Evolutionary conservation across 37 sponge, comb jelly and placozoan genomes (phyloP), one percentile per base, ranked within the genome.

Genomic region (Haliclona indistincta): DNA sequence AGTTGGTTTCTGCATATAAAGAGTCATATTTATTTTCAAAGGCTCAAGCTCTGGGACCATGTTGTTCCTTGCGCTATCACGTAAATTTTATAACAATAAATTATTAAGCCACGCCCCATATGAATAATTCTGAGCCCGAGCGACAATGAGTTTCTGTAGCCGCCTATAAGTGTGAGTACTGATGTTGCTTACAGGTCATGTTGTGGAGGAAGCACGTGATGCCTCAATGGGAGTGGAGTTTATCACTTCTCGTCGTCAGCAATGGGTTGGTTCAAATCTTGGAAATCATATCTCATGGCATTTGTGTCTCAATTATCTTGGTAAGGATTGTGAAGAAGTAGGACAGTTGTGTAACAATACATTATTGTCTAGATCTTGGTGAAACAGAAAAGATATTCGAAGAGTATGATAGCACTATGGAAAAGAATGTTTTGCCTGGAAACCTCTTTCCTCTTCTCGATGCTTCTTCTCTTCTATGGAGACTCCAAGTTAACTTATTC

Each of bases 381-480:
- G 79, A 85, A 32, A 64, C 29, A 11, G 56, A 64, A 7, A 44
- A 70, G 2, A 72, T 85, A 19, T 42, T 85, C 43, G 26, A 30
- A 7, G 85, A 90, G 63, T 90, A 69, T 72, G 91, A 90, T 40
- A 67, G 36, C 22, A 60, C 73, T 7, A 20, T 90, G 38, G 26
- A 37, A n/a, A 28, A 69, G 7, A 72, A 67, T 11, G 70, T 69
- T 4, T 38, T 39, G 0, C 32, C 78, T 30, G 82, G 71, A 25
- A 81, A 85, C 38, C 23, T 61, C 3, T 62, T 67, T 22, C 75
- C 70, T 34, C 83, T 91, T 5, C 54, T 91, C 28, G 92, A 91
- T 86, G 87, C 83, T 15, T 71, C 87, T 26, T 91, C 92, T 35
- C 63, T 91, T 68, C 79, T 91, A 44, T 91, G 92, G 92, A 75